These are phyloP conservation scores for Hippocampus zosterae DNA, from an alignment of 2,113 vertebrate species.

Conservation along the genomic window DNA sequence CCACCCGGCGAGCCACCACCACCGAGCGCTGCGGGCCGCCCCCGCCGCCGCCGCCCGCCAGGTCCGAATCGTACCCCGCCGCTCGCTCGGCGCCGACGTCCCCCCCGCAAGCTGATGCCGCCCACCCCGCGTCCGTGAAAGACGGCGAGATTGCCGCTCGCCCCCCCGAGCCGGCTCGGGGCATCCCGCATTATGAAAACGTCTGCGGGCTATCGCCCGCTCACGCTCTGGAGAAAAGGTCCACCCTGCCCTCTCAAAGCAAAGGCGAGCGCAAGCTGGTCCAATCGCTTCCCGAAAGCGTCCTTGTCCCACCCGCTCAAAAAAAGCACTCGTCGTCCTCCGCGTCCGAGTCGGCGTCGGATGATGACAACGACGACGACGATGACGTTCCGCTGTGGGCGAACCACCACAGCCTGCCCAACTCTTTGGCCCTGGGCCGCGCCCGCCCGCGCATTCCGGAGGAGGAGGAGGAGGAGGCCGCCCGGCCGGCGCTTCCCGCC, in stretches of 20 bases:
- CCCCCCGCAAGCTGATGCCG: slow-evolving; percentile 67
- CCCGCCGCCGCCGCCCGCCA: slow-evolving; percentile 57
- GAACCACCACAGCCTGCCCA: slow-evolving; percentile 65
- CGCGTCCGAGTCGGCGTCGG: slow-evolving; percentile 58
- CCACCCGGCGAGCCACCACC: slow-evolving; percentile 74
- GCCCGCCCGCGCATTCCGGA: no score
- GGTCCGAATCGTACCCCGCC: slow-evolving; percentile 69
- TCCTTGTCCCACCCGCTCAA: slow-evolving; percentile 40
- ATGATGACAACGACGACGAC: slow-evolving; percentile 41
- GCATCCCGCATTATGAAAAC: slow-evolving; percentile 73
- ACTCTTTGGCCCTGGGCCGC: slow-evolving; percentile 9
- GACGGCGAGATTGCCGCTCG: slow-evolving; percentile 58
- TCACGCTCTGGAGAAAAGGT: slow-evolving; percentile 58
- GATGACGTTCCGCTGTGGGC: slow-evolving; percentile 71
- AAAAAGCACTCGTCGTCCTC: slow-evolving; percentile 58
- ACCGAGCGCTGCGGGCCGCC: slow-evolving; percentile 67
- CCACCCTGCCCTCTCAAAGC: slow-evolving; percentile 52
- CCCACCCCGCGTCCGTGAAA: slow-evolving; percentile 49
- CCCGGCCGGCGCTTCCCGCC: slow-evolving; percentile 32
- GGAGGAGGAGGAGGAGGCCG: neutral
- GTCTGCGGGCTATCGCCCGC: slow-evolving; percentile 47
- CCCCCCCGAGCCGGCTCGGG: slow-evolving; percentile 50
- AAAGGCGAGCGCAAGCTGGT: slow-evolving; percentile 63
- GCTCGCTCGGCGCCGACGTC: slow-evolving; percentile 75
- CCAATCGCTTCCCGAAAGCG: slow-evolving; percentile 57